Base-by-base conservation (phyloP, 2,888 invertebrate species). In the Tetanocera ferruginea region DNA sequence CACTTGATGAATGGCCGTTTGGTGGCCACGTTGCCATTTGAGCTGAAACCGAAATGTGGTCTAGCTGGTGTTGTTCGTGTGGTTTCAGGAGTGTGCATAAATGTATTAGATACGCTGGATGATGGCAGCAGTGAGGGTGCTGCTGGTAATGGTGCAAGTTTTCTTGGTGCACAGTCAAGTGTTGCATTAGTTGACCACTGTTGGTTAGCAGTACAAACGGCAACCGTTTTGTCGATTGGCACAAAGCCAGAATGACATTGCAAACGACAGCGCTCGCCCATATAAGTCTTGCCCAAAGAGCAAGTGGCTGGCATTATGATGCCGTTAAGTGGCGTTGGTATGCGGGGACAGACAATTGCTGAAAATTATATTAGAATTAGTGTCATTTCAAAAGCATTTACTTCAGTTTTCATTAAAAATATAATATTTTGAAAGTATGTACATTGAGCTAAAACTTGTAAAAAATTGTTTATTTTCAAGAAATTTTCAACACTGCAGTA, bases 1-100 rank as follows among this genome's bases (percentile, higher is more conserved):
- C 94, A 94, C 82, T 91, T 92, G 80, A 94, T 93, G 82, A 91
- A 93, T 25, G 93, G 92, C 77, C 90, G 89, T 8, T 73, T 78
- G 60, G 90, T 89, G 72, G 88, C 86, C 79, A 49, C 28, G 55
- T 25, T 75, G 70, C 70, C 17, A 76, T 76, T 31, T 64, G 75
- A 31, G 55, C 52, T 23, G 19, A 78, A 79, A 71, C 66, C 78
- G 14, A 75, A 28, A 5, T 23, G 17, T 4, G 43, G 37, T 49
- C 9, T 3, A 52, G 28, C 19, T 62, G 28, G 64, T 55, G 31
- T 5, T 31, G 71, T 49, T 43, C 23, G 57, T 57, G 52, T 31
- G 17, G 9, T 19, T 14, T 0, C 17, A 1, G 76, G 19, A 5
- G 78, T 52, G 0, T 49, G 9, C 8, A 17, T 43, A 31, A n/a